Percentiles rank a stretch among this genome's conserved stretches.
Evolutionary conservation across 2,797 vertebrate species (phyloP).

Genomic region (Clarias laeviceps): DNA sequence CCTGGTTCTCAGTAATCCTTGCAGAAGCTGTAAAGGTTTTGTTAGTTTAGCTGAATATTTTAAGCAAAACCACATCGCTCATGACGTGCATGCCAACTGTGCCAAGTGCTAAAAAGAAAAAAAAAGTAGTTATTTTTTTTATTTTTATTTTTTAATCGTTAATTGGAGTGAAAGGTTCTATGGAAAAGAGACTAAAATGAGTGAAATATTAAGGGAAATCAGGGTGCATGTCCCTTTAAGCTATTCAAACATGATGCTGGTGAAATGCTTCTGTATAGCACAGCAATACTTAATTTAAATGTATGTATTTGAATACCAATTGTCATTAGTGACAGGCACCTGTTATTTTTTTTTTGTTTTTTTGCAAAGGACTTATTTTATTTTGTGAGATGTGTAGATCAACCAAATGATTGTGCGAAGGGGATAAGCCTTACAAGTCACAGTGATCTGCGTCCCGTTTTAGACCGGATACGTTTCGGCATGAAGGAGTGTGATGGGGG

Average conservation of each 20-base stretch:
- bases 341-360: constrained; percentile 59
- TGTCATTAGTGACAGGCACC: constrained; percentile 19
- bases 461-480: constrained; percentile 63
- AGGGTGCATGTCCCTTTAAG: constrained; percentile 68
- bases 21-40: constrained; percentile 69
- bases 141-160: constrained; percentile 32
- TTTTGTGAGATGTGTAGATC: constrained; percentile 71
- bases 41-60: constrained; percentile 77
- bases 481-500: constrained; percentile 49
- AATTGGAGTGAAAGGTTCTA: constrained; percentile 22
- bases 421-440: constrained; percentile 32
- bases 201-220: constrained; percentile 31
- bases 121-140: background rate
- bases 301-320: constrained; percentile 44
- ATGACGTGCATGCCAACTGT: constrained; percentile 73
- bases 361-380: constrained; percentile 67
- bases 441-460: constrained; percentile 68
- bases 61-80: constrained; percentile 69
- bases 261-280: constrained; percentile 52
- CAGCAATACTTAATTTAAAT: constrained; percentile 36
- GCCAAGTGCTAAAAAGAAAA: constrained; percentile 28
- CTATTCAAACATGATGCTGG: constrained; percentile 69
- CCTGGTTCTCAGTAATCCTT: constrained; percentile 63
- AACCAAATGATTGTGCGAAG: constrained; percentile 57
- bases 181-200: constrained; percentile 20